Percentiles rank a stretch among this genome's conserved stretches.
phyloP scores from a whole-genome alignment of 2,888 invertebrate genomes.

The Busseola fusca region DNA sequence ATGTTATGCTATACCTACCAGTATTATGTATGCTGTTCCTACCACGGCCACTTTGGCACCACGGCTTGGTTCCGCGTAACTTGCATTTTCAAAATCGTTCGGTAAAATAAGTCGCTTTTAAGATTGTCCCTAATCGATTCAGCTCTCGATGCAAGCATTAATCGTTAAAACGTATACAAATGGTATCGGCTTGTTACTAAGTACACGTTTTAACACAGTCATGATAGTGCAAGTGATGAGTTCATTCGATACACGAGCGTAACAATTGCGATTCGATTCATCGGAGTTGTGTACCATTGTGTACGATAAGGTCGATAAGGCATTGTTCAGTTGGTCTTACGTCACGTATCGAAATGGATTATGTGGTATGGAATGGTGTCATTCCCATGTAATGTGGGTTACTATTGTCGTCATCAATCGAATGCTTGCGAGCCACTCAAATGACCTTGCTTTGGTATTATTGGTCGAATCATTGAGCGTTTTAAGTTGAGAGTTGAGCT shows the following conservation, averaged over 20 bases:
- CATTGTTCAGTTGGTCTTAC: constrained; percentile 19
- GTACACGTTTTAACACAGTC: constrained; percentile 28
- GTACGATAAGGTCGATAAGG: constrained; percentile 41
- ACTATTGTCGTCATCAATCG: neutral
- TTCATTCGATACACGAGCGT: constrained; percentile 49
- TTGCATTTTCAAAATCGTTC: neutral
- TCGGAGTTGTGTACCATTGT: constrained; percentile 41
- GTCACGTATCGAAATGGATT: constrained; percentile 14
- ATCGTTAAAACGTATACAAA: constrained; percentile 19
- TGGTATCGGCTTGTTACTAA: constrained; percentile 5
- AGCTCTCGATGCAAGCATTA: constrained; percentile 30
- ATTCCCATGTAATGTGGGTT: neutral
- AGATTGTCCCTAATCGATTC: constrained; percentile 1
- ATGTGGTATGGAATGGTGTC: neutral
- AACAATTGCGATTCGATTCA: constrained; percentile 52
- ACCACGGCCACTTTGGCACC: too few species aligned
- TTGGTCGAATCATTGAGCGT: neutral
- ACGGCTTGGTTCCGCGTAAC: too few species aligned
- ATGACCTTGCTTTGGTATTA: neutral
- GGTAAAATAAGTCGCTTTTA: neutral
- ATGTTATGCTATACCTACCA: neutral
- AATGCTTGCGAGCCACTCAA: neutral
- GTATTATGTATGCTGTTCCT: neutral
- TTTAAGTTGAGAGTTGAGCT: neutral
- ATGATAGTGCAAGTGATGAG: constrained; percentile 56